phyloP scores from a whole-genome alignment of 1,140 invertebrate species.

The Caenorhabditis brenneri region DNA sequence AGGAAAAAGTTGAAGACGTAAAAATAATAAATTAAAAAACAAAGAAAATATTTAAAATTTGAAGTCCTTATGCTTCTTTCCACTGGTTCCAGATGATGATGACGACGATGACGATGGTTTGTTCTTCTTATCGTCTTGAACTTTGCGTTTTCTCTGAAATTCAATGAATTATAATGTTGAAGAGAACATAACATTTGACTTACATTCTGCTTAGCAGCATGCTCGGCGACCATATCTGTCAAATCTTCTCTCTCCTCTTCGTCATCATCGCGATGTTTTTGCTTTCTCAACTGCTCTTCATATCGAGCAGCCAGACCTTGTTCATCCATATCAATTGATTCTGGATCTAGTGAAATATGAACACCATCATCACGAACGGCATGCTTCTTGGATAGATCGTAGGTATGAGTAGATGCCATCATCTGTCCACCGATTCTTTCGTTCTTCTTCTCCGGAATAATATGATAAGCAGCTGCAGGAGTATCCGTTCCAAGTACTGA shows the following conservation, averaged over 20 bases:
- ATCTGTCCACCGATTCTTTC: constrained; percentile 82
- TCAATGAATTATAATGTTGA: neutral
- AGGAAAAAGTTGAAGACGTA: neutral
- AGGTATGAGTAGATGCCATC: no score
- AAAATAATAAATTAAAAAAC: neutral
- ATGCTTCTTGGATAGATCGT: no score
- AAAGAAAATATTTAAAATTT: constrained; percentile 62
- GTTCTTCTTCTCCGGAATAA: constrained; percentile 90
- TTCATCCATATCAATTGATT: constrained; percentile 84
- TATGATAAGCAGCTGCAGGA: constrained; percentile 83
- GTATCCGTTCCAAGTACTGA: constrained; percentile 79
- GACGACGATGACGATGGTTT: constrained; percentile 45
- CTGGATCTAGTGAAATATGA: no score
- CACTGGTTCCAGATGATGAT: constrained; percentile 20
- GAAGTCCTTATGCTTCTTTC: constrained; percentile 71
- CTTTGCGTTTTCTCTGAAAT: constrained; percentile 70
- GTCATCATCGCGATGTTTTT: constrained; percentile 74
- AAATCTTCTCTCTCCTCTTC: constrained; percentile 83
- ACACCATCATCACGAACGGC: no score
- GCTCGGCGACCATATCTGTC: constrained; percentile 96
- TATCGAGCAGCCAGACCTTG: constrained; percentile 94
- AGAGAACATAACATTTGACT: constrained; percentile 17
- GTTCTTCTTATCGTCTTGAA: constrained; percentile 68
- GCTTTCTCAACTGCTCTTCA: constrained; percentile 81
- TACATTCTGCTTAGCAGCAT: constrained; percentile 73